phyloP scores from a whole-genome alignment of 2,797 vertebrate genomes.

The Allobates femoralis region DNA sequence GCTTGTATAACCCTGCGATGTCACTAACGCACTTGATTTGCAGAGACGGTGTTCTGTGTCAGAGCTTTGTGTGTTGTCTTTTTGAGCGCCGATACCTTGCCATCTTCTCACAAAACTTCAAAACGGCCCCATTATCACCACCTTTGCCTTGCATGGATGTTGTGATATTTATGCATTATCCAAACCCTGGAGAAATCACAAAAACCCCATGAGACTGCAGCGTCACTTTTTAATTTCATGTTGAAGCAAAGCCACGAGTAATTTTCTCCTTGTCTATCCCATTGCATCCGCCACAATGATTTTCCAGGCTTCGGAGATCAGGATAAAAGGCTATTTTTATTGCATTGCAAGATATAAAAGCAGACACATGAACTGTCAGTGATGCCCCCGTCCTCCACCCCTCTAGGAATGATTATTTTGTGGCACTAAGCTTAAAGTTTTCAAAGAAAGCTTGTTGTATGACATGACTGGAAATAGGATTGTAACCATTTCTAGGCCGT shows the following conservation, averaged over 20 bases:
- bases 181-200: slow-evolving; percentile 56
- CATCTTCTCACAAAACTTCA: neutral
- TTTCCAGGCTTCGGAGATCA: slow-evolving; percentile 59
- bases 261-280: slow-evolving; percentile 68
- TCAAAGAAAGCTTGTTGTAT: neutral
- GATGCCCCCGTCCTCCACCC: neutral
- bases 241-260: slow-evolving; percentile 61
- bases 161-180: slow-evolving; percentile 57
- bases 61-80: neutral
- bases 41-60: neutral
- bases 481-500: slow-evolving; percentile 30
- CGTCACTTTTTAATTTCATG: slow-evolving; percentile 56
- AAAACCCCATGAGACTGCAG: slow-evolving; percentile 55
- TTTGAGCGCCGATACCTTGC: neutral
- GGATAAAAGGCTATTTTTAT: slow-evolving; percentile 65
- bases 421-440: slow-evolving; percentile 46
- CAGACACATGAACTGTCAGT: slow-evolving; percentile 36
- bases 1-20: neutral
- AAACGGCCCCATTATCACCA: slow-evolving; percentile 17
- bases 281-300: slow-evolving; percentile 66
- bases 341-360: slow-evolving; percentile 66
- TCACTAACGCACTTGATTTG: neutral
- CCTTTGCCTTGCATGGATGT: slow-evolving; percentile 39
- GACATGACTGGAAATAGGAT: neutral
- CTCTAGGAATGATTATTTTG: slow-evolving; percentile 18